phyloP scores from a whole-genome alignment of 2,113 vertebrate species.

The Mystacornis crossleyi region DNA sequence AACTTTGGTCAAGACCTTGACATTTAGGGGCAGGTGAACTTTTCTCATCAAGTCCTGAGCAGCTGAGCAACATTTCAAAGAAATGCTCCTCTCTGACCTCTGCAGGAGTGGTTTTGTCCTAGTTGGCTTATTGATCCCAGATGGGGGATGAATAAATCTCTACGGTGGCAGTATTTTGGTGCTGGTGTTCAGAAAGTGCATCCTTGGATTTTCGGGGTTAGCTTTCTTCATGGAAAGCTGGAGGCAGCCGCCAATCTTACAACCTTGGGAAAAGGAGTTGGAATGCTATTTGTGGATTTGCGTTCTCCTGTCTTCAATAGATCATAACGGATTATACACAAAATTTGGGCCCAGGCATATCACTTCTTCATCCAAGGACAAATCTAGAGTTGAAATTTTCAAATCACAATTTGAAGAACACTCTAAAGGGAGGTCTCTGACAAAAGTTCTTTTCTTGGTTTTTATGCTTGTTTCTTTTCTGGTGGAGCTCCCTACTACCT shows the following conservation, averaged over 20 bases:
- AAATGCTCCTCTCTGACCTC: background rate
- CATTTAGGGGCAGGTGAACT: background rate
- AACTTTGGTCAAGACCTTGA: background rate
- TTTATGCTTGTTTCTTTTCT: background rate
- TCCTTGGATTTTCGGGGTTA: background rate
- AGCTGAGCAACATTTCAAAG: background rate
- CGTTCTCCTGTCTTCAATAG: background rate
- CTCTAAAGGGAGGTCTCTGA: background rate
- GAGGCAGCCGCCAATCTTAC: background rate
- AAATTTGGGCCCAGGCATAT: background rate
- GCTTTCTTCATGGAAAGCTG: background rate
- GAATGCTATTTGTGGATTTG: background rate
- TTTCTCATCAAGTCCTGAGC: fast-evolving
- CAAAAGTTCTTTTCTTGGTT: background rate
- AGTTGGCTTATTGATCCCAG: background rate
- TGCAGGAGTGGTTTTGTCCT: background rate
- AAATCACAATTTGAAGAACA: background rate
- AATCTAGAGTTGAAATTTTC: background rate
- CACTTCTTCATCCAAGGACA: background rate
- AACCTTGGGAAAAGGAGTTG: background rate
- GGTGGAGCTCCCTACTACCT: background rate
- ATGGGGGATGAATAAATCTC: background rate
- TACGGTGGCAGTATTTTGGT: background rate
- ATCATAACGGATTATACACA: background rate
- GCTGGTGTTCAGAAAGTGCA: background rate